These are phyloP conservation scores for Uria aalge DNA, from an alignment of 2,113 vertebrate genomes.

Conservation along the genomic window DNA sequence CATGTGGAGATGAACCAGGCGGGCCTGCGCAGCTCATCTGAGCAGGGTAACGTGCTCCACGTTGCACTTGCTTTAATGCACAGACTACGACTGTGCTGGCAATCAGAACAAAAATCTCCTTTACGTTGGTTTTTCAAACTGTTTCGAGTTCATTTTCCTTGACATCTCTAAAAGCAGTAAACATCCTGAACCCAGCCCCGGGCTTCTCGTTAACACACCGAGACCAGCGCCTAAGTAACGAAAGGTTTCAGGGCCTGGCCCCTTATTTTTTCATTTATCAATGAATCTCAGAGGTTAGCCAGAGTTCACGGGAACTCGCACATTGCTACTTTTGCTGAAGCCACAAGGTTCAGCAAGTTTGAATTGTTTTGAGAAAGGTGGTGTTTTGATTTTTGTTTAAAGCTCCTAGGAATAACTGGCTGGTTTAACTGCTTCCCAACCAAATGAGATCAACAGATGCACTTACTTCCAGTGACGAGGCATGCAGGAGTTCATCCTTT, in stretches of 20 bases:
- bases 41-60: neutral
- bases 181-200: neutral
- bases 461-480: neutral
- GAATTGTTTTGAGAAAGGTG: neutral
- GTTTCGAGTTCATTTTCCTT: neutral
- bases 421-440: neutral
- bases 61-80: neutral
- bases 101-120: neutral
- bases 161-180: neutral
- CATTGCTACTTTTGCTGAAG: constrained; percentile 16
- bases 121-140: neutral
- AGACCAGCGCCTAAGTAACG: neutral
- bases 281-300: constrained; percentile 51
- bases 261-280: constrained; percentile 36
- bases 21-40: neutral
- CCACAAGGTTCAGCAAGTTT: neutral
- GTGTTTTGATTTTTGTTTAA: neutral
- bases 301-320: constrained; percentile 46
- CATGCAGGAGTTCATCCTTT: neutral
- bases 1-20: neutral
- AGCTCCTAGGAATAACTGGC: neutral
- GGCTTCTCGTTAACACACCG: neutral
- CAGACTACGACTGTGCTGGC: neutral
- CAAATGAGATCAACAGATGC: neutral
- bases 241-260: neutral